These are phyloP conservation scores for Jacana jacana DNA, from an alignment of 2,113 vertebrate genomes.

Conservation along the genomic window DNA sequence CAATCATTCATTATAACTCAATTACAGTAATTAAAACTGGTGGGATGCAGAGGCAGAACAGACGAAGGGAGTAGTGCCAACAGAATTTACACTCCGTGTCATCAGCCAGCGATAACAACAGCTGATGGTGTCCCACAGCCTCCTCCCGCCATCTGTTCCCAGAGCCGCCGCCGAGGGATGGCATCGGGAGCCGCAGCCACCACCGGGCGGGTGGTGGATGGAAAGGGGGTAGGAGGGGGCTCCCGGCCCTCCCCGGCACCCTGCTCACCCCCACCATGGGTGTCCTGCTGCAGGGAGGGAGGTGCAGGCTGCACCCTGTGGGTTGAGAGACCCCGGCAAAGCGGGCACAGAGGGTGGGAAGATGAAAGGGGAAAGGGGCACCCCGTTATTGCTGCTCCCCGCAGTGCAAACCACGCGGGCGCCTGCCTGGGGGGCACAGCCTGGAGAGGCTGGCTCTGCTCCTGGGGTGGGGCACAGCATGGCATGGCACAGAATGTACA, in stretches of 20 bases:
- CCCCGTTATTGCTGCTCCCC: rapidly evolving
- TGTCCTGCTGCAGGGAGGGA: background rate
- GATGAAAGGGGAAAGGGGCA: rapidly evolving
- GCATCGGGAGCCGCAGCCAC: background rate
- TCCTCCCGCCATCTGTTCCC: constrained; percentile 75
- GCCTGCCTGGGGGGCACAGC: background rate
- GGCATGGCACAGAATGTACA: rapidly evolving
- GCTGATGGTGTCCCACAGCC: constrained; percentile 59
- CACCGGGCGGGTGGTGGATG: background rate
- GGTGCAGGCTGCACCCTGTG: background rate
- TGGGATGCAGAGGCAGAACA: constrained; percentile 71
- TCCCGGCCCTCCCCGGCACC: background rate
- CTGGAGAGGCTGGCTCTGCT: background rate
- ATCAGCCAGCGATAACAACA: constrained; percentile 70
- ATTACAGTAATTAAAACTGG: constrained; percentile 81
- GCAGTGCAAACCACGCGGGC: rapidly evolving
- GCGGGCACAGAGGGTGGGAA: rapidly evolving
- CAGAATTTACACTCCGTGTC: constrained; percentile 72
- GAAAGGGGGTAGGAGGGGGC: background rate
- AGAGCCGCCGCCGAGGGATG: background rate
- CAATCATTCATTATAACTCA: constrained; percentile 78
- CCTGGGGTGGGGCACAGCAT: background rate
- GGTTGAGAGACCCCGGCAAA: rapidly evolving
- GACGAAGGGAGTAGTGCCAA: constrained; percentile 69
- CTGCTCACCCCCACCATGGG: background rate